Evolutionary conservation across 2,113 vertebrate genomes (phyloP).

Genomic region (Nesospiza acunhae): DNA sequence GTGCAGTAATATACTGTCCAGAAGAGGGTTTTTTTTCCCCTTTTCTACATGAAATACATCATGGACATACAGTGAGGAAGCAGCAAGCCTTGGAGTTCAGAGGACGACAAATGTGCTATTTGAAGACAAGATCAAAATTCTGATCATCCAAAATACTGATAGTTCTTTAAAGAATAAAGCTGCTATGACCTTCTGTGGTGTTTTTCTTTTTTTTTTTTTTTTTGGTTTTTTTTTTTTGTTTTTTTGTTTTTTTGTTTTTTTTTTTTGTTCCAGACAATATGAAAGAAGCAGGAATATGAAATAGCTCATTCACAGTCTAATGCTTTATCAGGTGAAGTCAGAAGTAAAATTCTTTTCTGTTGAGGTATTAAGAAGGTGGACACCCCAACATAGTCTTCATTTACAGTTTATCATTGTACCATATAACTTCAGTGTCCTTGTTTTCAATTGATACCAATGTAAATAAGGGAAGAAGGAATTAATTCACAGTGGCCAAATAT

Average conservation of each 20-base stretch:
- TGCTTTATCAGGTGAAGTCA: background rate
- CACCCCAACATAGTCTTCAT: background rate
- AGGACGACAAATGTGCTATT: background rate
- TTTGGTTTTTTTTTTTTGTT: background rate
- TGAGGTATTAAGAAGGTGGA: background rate
- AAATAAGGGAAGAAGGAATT: background rate
- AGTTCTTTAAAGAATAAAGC: background rate
- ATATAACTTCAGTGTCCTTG: background rate
- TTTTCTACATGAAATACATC: background rate
- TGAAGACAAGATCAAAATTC: background rate
- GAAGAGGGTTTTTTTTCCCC: background rate
- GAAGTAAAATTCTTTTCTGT: background rate
- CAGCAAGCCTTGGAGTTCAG: background rate
- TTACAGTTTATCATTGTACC: background rate
- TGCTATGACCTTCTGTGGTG: accelerated
- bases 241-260: background rate
- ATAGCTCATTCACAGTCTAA: background rate
- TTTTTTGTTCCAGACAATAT: background rate
- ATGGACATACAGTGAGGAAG: accelerated
- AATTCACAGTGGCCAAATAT: background rate
- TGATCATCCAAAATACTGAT: background rate
- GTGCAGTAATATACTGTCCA: background rate
- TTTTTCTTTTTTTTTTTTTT: background rate
- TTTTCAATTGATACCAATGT: background rate
- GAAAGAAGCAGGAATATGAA: background rate